Evolutionary conservation across 2,888 invertebrate genomes (phyloP), one percentile per base, ranked within the genome.

Genomic region (Epinotia brunnichana): DNA sequence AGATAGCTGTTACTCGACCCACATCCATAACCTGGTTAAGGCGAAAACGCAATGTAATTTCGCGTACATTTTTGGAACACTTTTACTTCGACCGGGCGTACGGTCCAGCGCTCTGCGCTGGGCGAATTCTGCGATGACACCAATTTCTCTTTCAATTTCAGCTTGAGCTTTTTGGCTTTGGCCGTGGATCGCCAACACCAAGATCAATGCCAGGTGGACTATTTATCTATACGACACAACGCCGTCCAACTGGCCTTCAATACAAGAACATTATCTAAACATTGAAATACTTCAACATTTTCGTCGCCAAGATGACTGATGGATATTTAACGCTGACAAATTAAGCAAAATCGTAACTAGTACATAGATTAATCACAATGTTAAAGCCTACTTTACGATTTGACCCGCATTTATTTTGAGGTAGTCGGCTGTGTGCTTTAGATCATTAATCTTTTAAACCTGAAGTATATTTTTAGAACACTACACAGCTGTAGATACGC

Each of bases 31-130:
- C 92, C 93, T 86, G 87, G 92, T 91, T 91, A 84, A 86, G 85
- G 90, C 91, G 90, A 92, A 92, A 92, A 92, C 90, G 92, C 92
- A 90, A 91, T 91, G 91, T 90, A 91, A 92, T 92, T 93, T 93
- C 87, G 93, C 92, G 75, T 86, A 87, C 87, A 90, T 85, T 91
- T 92, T 92, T 86, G 91, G 91, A 92, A 91, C 92, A 92, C 92
- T 92, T 92, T 93, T 93, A 93, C 92, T 93, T 90, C 80, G 89
- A 87, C 83, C 83, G 83, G 84, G 86, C 85, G 83, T 82, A 84
- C 85, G 83, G 83, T 85, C 83, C 87, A 85, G 84, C 83, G 81
- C 80, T 80, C 78, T 80, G 79, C 57, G 68, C 78, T 83, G 85
- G 81, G 75, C 77, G 78, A 80, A 87, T 89, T 87, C 85, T 85